Evolutionary conservation across 1,140 invertebrate species (phyloP), one percentile per base, ranked within the genome.

Genomic region (Dreissena polymorpha): DNA sequence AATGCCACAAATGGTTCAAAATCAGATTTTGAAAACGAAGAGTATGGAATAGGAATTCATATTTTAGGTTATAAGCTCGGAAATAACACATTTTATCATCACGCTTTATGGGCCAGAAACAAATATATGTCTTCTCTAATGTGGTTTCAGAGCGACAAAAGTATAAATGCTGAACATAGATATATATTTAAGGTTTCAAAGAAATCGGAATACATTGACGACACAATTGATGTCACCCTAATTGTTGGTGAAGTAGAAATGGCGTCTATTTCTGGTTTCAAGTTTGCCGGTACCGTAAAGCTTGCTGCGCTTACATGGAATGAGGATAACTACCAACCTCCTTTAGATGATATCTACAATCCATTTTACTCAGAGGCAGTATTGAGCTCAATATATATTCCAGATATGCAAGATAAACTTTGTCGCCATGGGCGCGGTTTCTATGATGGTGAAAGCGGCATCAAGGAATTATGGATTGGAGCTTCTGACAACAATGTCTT

Each of bases 381-480:
- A 16, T 29, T 79, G 16, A 27, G 29, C 21, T 10, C 49, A 29
- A 71, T 79, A 0, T 10, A 79, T 23, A 50, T 79, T 23, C 77
- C 77, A 13, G 65, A 71, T 55, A 25, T 16, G 49, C 23, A n/a
- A 3, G 77, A 79, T 49, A 79, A 70, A 50, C 67, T 50, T 6
- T 79, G 77, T 50, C 50, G 67, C 18, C 65, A 79, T 60, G 77
- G 77, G 10, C 21, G 50, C 18, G 77, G 51, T 0, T 79, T 70
- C 50, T 70, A 79, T 69, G 77, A 79, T 14, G 65, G 23, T n/a
- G 77, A 79, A 39, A 79, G 77, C 39, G 50, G 74, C 12, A 69
- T 79, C 8, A 79, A 79, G 25, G 77, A 79, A 21, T 53, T 79
- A 25, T 79, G 77, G 77, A 23, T 79, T 49, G 77, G 77, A 29